Conservation (phyloP, 2,888 invertebrate species). For the Tetramorium bicarinatum region DNA sequence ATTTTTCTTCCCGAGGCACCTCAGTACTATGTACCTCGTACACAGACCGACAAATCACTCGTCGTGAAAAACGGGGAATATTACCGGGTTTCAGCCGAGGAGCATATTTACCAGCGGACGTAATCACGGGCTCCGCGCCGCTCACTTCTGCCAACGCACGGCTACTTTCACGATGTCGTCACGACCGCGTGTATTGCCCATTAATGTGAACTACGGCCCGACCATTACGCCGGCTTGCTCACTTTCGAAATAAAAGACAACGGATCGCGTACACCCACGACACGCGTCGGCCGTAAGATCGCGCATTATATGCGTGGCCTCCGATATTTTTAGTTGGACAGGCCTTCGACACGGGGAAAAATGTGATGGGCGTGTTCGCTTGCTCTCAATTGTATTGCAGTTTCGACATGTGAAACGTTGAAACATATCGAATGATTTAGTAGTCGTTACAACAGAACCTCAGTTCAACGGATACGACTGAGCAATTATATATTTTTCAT, state of each 20-base stretch:
- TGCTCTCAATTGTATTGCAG: slow-evolving; percentile 31
- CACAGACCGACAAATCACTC: slow-evolving; percentile 26
- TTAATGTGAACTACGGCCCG: slow-evolving; percentile 64
- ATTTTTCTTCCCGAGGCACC: background rate
- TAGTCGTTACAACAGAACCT: slow-evolving; percentile 2
- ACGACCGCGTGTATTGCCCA: slow-evolving; percentile 62
- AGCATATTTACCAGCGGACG: slow-evolving; percentile 68
- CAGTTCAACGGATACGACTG: background rate
- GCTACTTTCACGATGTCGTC: slow-evolving; percentile 75
- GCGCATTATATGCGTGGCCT: slow-evolving; percentile 27
- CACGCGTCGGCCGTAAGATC: slow-evolving; percentile 31
- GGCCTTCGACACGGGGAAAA: slow-evolving; percentile 29
- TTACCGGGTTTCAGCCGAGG: slow-evolving; percentile 50
- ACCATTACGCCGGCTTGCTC: slow-evolving; percentile 43
- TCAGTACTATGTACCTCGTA: slow-evolving; percentile 7
- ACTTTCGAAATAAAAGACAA: slow-evolving; percentile 66
- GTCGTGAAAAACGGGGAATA: slow-evolving; percentile 62
- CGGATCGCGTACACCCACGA: slow-evolving; percentile 43
- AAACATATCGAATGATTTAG: slow-evolving; percentile 18
- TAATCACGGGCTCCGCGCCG: slow-evolving; percentile 61
- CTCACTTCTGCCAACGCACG: slow-evolving; percentile 63
- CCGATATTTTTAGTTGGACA: slow-evolving; percentile 4
- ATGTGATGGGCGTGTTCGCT: slow-evolving; percentile 41
- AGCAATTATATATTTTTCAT: background rate
- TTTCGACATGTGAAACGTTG: slow-evolving; percentile 35